Evolutionary conservation across 2,797 vertebrate genomes (phyloP).

Genomic region (Fratercula arctica): DNA sequence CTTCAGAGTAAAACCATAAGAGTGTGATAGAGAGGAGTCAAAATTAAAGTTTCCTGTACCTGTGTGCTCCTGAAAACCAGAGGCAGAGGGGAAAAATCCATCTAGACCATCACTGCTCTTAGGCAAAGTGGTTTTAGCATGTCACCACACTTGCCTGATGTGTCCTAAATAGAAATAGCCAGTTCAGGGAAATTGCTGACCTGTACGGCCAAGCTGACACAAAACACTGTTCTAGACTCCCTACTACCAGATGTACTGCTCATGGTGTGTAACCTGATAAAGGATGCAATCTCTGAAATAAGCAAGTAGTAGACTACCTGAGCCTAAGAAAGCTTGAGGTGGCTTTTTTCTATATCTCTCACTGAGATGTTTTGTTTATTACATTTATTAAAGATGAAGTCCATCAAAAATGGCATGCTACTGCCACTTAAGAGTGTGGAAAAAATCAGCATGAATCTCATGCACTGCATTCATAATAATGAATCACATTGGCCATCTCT

Average conservation of each 20-base stretch:
- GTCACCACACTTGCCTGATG: background rate
- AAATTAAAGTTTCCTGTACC: background rate
- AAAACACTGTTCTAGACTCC: background rate
- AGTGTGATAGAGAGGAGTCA: background rate
- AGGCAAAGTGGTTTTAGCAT: background rate
- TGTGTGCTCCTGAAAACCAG: background rate
- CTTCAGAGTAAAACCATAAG: background rate
- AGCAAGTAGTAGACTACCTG: background rate
- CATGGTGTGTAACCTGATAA: background rate
- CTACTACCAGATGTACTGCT: background rate
- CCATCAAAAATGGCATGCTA: background rate
- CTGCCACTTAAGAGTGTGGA: background rate
- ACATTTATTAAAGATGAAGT: background rate
- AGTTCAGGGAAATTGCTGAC: background rate
- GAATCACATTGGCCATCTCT: background rate
- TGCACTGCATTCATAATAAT: background rate
- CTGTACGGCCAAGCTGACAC: background rate
- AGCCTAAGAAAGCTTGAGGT: background rate
- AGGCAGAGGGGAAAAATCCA: background rate
- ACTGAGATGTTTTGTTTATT: background rate
- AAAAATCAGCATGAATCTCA: background rate
- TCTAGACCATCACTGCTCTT: background rate
- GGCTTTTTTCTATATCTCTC: background rate
- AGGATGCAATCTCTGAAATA: background rate
- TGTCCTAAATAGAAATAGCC: background rate